These are phyloP conservation scores for Hippocampus mohnikei DNA, from an alignment of 2,113 vertebrate species.

Conservation along the genomic window DNA sequence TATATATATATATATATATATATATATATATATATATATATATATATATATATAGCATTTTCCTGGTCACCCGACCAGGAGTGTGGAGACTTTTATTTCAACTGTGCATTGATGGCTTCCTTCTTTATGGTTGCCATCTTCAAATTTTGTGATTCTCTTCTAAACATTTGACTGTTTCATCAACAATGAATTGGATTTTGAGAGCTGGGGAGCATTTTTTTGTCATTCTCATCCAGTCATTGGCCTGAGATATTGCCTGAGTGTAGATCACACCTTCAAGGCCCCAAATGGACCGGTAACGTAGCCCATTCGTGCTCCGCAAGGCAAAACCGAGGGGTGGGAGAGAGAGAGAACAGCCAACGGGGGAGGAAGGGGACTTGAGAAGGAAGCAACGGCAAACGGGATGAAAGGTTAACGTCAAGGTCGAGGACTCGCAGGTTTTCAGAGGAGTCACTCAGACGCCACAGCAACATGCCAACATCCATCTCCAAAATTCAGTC, in stretches of 20 bases:
- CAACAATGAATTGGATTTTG: no score
- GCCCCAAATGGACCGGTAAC: not conserved
- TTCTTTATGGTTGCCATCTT: no score
- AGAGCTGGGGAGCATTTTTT: not conserved
- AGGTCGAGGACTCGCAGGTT: constrained; percentile 37
- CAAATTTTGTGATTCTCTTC: no score
- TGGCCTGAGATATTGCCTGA: not conserved
- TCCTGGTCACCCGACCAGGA: not conserved
- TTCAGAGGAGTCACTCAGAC: not conserved
- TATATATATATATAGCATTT: no score
- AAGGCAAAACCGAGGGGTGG: constrained; percentile 11
- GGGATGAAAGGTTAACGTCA: constrained; percentile 6
- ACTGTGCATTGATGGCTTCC: no score
- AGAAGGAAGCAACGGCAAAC: not conserved
- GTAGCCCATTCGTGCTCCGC: constrained; percentile 29
- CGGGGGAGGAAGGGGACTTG: constrained; percentile 2
- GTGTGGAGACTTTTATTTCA: not conserved
- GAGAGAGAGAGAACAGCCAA: constrained; percentile 12
- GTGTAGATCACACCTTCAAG: not conserved
- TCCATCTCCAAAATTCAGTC: constrained; percentile 51
- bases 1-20: no score
- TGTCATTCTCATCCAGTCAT: not conserved
- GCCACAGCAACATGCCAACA: constrained; percentile 18
- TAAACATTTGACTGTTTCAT: no score
- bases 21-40: no score